phyloP scores from a whole-genome alignment of 2,113 vertebrate genomes.

The Lycaon pictus region DNA sequence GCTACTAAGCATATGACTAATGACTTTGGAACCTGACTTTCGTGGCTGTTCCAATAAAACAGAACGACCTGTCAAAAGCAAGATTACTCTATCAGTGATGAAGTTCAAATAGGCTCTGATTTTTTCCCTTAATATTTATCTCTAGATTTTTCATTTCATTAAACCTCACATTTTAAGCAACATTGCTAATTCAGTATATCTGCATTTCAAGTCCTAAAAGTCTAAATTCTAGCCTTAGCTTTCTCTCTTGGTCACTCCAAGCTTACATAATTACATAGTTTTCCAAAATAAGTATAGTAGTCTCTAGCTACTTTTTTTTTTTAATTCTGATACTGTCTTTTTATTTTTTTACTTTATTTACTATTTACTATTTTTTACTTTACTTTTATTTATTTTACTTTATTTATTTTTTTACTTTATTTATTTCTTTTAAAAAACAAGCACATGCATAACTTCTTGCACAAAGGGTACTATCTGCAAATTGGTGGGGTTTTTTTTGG shows the following conservation, averaged over 20 bases:
- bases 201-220: conserved; percentile 29
- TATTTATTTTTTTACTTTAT: too few species aligned
- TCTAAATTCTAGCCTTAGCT: neutral
- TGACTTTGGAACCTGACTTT: conserved; percentile 99
- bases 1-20: conserved; percentile 99
- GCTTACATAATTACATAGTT: neutral
- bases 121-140: neutral
- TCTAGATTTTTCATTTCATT: conserved; percentile 41
- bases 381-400: too few species aligned
- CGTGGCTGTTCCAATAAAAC: conserved; percentile 97
- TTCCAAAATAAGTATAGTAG: conserved; percentile 14
- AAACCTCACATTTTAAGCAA: conserved; percentile 20
- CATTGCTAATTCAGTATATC: neutral
- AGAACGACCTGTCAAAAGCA: conserved; percentile 92
- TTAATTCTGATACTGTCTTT: neutral
- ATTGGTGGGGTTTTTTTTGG: neutral
- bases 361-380: too few species aligned
- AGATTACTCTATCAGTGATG: conserved; percentile 57
- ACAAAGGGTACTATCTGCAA: neutral
- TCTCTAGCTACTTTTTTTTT: neutral
- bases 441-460: neutral
- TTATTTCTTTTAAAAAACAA: neutral
- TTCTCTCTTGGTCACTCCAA: conserved; percentile 28
- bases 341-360: too few species aligned
- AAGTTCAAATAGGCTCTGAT: conserved; percentile 13